Base-by-base conservation (phyloP, 2,888 invertebrate species). In the Lamellibrachia satsuma region DNA sequence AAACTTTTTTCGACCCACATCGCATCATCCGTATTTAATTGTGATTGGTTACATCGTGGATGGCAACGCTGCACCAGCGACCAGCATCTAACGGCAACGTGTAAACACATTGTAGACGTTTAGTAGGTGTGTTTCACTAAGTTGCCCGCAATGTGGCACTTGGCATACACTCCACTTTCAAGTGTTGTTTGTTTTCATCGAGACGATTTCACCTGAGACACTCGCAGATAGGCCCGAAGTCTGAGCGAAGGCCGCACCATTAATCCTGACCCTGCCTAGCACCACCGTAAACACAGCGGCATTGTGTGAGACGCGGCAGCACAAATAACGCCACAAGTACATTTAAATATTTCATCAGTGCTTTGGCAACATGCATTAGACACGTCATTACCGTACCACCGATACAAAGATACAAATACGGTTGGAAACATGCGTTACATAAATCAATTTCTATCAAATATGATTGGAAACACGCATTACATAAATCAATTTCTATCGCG, bases 341-440 rank as follows among this genome's bases (percentile, higher is more conserved):
- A 75, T 75, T 75, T 75, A 75, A 75, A 75, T 75, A 75, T 75
- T 75, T 75, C 15, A 75, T 75, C 75, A 75, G 75, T 75, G 75
- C 75, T 75, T 75, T 75, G 75, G n/a, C 75, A 75, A 75, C 75
- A 75, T 22, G 75, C 75, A 75, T 75, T 75, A 75, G 75, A 22
- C 75, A n/a, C 75, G 75, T 75, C 75, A 75, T 75, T 75, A 39
- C 0, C 39, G 39, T 39, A 39, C 39, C 75, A 75, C 75, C 2
- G 6, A 57, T 22, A 15, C 75, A 75, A 15, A 1, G 11, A 75
- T 75, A 75, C 75, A 75, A 75, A 75, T 22, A 75, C 22, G 2
- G 75, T 15, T 6, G 75, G 75, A 22, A 75, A 75, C 75, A 75
- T n/a, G 75, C 22, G 22, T 75, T 75, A 75, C 75, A 75, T 75